phyloP scores from a whole-genome alignment of 2,797 vertebrate species.

The Eutrigla gurnardus region DNA sequence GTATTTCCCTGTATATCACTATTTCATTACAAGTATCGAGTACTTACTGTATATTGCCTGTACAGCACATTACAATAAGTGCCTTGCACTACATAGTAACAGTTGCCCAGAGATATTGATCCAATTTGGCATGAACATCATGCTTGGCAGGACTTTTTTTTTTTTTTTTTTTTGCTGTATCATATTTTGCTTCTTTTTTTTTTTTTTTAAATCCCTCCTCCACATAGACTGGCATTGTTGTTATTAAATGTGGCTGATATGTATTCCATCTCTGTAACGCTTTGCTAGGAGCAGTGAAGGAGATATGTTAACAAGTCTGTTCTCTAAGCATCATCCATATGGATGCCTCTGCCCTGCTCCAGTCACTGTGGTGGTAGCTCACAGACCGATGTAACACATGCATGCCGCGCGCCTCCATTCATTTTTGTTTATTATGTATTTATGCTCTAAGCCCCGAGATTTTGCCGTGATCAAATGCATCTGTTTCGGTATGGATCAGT shows the following conservation, averaged over 20 bases:
- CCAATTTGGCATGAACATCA: conserved; percentile 66
- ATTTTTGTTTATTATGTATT: conserved; percentile 86
- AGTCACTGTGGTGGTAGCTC: conserved; percentile 76
- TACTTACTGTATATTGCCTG: conserved; percentile 53
- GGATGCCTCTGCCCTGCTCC: conserved; percentile 78
- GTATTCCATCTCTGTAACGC: conserved; percentile 66
- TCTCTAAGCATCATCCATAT: conserved; percentile 83
- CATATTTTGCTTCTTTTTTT: conserved; percentile 49
- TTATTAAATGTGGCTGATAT: conserved; percentile 66
- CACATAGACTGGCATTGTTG: conserved; percentile 52
- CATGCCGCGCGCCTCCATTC: conserved; percentile 74
- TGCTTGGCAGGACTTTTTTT: conserved; percentile 52
- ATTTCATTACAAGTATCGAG: conserved; percentile 64
- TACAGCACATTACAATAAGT: conserved; percentile 70
- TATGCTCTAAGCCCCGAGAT: conserved; percentile 81
- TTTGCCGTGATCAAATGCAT: conserved; percentile 82
- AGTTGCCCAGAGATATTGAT: conserved; percentile 70
- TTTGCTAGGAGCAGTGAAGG: conserved; percentile 72
- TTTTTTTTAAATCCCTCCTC: conserved; percentile 25
- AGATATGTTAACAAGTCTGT: conserved; percentile 82
- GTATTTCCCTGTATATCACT: conserved; percentile 47
- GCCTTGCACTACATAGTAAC: conserved; percentile 65
- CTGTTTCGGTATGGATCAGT: conserved; percentile 80
- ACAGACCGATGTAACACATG: conserved; percentile 74
- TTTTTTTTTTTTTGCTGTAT: conserved; percentile 50